Evolutionary conservation across 1,140 invertebrate species (phyloP).

Genomic region (Plodia interpunctella): DNA sequence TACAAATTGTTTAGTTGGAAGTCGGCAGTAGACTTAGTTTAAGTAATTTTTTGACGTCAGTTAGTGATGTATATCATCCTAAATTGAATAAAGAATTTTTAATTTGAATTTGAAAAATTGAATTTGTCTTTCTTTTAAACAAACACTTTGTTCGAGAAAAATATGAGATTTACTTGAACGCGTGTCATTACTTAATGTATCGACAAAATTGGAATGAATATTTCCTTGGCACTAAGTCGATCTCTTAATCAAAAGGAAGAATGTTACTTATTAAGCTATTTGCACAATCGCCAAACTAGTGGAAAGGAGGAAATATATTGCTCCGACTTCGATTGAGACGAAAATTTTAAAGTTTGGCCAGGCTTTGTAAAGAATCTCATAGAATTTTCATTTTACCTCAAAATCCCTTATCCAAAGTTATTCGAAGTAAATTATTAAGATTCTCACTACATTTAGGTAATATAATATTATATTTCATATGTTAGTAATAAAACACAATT

Average conservation of each 20-base stretch:
- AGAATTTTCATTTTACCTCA: neutral
- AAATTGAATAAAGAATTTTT: no score
- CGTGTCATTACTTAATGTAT: neutral
- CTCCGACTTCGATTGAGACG: neutral
- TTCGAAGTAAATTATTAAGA: no score
- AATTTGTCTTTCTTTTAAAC: no score
- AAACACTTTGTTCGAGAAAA: neutral
- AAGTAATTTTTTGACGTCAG: no score
- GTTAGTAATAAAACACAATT: no score
- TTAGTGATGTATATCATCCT: no score
- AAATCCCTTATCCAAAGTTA: no score
- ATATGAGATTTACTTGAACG: neutral
- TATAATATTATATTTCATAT: no score
- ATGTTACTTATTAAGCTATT: neutral
- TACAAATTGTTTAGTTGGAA: no score
- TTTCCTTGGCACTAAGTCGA: neutral
- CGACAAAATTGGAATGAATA: neutral
- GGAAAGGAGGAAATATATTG: neutral
- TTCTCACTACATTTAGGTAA: no score
- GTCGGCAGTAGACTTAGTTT: no score
- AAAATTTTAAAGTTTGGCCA: neutral
- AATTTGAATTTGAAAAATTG: no score
- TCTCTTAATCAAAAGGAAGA: neutral
- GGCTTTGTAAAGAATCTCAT: neutral
- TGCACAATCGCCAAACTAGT: neutral